phyloP scores from a whole-genome alignment of 2,113 vertebrate genomes.

The Desmodus rotundus region DNA sequence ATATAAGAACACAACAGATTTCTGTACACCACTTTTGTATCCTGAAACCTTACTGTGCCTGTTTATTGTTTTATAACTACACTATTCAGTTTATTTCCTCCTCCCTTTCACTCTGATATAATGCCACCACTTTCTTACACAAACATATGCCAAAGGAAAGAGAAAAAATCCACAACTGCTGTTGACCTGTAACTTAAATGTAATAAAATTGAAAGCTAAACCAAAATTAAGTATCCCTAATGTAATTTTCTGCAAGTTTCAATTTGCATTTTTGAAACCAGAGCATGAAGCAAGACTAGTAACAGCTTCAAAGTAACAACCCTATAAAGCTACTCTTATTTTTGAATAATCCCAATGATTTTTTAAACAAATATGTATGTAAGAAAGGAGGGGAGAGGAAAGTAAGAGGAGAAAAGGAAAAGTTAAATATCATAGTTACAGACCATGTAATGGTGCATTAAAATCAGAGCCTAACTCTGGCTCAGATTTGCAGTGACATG shows the following conservation, averaged over 20 bases:
- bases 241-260: constrained; percentile 25
- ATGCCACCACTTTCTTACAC: not conserved
- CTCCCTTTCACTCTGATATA: not conserved
- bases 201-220: constrained; percentile 35
- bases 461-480: not conserved
- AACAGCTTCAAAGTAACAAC: constrained; percentile 3
- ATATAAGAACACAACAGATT: not conserved
- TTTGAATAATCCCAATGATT: not conserved
- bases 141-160: not conserved
- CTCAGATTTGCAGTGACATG: not conserved
- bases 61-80: not conserved
- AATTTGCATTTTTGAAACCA: constrained; percentile 45
- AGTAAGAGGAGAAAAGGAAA: not conserved
- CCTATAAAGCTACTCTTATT: not conserved
- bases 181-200: not conserved
- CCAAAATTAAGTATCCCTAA: constrained; percentile 41
- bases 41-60: not conserved
- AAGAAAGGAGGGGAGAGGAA: not conserved
- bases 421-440: not conserved
- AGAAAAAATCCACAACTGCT: constrained; percentile 38
- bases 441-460: not conserved
- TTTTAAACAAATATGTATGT: not conserved
- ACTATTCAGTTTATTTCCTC: not conserved
- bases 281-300: not conserved
- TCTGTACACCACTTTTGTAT: not conserved